A percentile compares a stretch with the other conserved stretches of the same genome.
Conservation (phyloP, 2,797 vertebrate genomes). For the Ctenopoma kingsleyae region DNA sequence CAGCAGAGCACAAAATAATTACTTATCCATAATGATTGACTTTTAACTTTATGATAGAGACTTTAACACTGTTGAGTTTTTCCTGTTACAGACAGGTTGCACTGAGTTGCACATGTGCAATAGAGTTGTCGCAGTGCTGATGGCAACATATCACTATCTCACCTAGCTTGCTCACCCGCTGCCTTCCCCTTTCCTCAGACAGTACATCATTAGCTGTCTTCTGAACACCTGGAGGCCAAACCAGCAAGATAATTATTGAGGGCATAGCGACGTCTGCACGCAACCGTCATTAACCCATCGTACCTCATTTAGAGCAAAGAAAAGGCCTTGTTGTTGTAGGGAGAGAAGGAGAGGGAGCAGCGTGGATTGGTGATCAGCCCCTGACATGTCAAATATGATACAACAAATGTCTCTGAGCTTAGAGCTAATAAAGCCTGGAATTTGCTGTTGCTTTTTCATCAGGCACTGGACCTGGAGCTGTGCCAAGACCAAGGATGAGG, state of each 20-base stretch:
- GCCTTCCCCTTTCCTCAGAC: slow-evolving; percentile 57
- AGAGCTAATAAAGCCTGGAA: slow-evolving; percentile 79
- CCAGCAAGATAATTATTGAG: slow-evolving; percentile 77
- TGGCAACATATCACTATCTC: slow-evolving; percentile 26
- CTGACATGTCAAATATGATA: slow-evolving; percentile 69
- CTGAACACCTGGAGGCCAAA: slow-evolving; percentile 82
- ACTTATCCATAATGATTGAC: background rate
- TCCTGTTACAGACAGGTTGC: background rate
- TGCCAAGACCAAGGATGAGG: slow-evolving; percentile 59
- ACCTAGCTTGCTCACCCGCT: slow-evolving; percentile 35
- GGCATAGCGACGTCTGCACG: slow-evolving; percentile 79
- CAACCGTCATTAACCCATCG: slow-evolving; percentile 79
- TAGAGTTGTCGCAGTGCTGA: slow-evolving; percentile 27
- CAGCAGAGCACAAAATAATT: background rate
- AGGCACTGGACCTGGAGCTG: slow-evolving; percentile 55
- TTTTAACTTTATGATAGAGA: too few species aligned
- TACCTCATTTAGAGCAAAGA: slow-evolving; percentile 67
- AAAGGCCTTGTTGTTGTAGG: slow-evolving; percentile 69
- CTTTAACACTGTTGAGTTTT: background rate
- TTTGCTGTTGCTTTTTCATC: slow-evolving; percentile 76
- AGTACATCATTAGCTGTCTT: slow-evolving; percentile 81
- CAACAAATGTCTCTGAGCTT: slow-evolving; percentile 64
- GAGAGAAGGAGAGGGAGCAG: slow-evolving; percentile 32
- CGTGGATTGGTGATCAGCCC: slow-evolving; percentile 55
- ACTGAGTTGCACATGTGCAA: slow-evolving; percentile 6